phyloP scores from a whole-genome alignment of 2,888 invertebrate species.

The Perdita meconis region DNA sequence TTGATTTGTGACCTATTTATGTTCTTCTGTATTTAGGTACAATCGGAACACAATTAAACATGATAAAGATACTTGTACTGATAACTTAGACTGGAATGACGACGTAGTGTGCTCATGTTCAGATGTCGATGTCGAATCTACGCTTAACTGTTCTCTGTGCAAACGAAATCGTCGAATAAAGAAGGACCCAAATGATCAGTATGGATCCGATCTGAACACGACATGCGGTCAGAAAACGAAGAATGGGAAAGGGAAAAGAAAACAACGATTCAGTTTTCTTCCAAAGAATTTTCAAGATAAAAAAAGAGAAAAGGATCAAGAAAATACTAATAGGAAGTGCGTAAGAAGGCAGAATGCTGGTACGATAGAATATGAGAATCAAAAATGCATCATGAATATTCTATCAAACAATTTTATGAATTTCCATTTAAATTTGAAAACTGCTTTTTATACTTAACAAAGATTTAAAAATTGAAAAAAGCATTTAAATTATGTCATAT shows the following conservation, averaged over 20 bases:
- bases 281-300: conserved; percentile 41
- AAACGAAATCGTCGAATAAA: conserved; percentile 15
- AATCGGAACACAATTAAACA: background rate
- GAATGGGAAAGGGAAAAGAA: conserved; percentile 39
- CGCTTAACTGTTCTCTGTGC: conserved; percentile 23
- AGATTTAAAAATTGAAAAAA: no score
- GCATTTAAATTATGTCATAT: background rate
- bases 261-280: conserved; percentile 37
- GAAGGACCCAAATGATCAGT: conserved; percentile 14
- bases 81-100: conserved; percentile 30
- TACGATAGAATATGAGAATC: conserved; percentile 24
- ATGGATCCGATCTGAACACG: background rate
- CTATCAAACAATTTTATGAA: background rate
- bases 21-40: background rate
- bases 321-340: conserved; percentile 54
- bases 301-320: conserved; percentile 55
- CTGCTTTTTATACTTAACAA: no score
- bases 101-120: conserved; percentile 35
- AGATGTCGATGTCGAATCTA: conserved; percentile 41
- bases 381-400: conserved; percentile 3
- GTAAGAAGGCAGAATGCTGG: conserved; percentile 37
- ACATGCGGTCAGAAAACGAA: conserved; percentile 18
- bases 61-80: conserved; percentile 36
- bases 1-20: background rate
- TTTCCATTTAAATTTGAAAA: background rate